Evolutionary conservation across 2,113 vertebrate genomes (phyloP), one percentile per base, ranked within the genome.

Genomic region (Ranitomeya variabilis): DNA sequence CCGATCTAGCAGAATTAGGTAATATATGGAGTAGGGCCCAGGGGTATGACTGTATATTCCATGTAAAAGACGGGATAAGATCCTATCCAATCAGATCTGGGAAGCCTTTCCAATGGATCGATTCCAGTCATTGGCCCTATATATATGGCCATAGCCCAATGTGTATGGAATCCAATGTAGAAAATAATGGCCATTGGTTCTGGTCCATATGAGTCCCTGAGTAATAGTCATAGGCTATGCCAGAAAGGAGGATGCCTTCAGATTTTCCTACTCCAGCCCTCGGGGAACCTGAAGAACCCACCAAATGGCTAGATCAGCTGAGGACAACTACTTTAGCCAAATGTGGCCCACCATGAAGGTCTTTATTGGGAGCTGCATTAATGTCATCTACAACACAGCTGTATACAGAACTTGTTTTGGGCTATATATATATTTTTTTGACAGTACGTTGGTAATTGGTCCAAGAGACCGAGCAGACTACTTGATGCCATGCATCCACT

Each of bases 401-500:
- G 26, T 51, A 76, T 52, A 76, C 45, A 76, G 73, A 51, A 79
- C 14, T 21, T 45, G 52, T 92, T 87, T 91, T 91, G 92, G 93
- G 91, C 94, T 92, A 90, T 91, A 94, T 93, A 51, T 93, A 83
- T 91, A 92, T 94, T 93, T 83, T 93, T 82, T 91, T 92, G 93
- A 92, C 93, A 85, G 54, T 94, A 91, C 91, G 23, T 93, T 93
- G 94, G 92, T 95, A 90, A 92, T 89, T 95, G 94, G 94, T 96
- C 94, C 91, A 93, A 92, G 93, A 93, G 94, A 94, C 92, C 93
- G 94, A 93, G 92, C 91, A 95, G 94, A 95, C 93, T 96, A 95
- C 93, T 93, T 92, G 95, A 94, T 96, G 95, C 94, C 95, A 96
- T 96, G 95, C 96, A 96, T 97, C 95, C 93, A 77, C 95, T 96